Evolutionary conservation across 1,140 invertebrate species (phyloP).

Genomic region (Ditylenchus dipsaci): DNA sequence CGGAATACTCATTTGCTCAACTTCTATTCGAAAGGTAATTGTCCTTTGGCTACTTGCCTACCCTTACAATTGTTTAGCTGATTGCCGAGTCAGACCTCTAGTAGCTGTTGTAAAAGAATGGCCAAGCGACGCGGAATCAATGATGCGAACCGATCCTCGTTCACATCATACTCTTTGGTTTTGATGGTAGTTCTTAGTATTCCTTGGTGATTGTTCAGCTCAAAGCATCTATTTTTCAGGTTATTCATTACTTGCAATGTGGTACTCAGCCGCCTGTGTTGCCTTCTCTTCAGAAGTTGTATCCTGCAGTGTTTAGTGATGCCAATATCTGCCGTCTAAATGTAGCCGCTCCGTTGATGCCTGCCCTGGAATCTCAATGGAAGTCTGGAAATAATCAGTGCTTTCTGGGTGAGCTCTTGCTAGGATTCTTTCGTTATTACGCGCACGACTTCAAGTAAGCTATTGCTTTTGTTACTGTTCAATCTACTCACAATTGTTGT

Average conservation of each 20-base stretch:
- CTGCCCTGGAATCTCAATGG: conserved; percentile 1
- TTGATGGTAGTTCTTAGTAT: conserved; percentile 69
- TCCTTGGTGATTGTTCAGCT: neutral
- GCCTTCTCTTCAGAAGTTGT: conserved; percentile 75
- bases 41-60: neutral
- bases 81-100: conserved; percentile 85
- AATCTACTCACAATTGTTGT: neutral
- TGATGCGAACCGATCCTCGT: conserved; percentile 85
- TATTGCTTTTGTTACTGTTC: neutral
- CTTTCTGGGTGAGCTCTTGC: conserved; percentile 77
- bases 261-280: conserved; percentile 76
- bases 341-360: conserved; percentile 28
- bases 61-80: conserved; percentile 69
- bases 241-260: conserved; percentile 90
- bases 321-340: conserved; percentile 66
- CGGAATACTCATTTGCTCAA: conserved; percentile 87
- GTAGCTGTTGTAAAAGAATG: conserved; percentile 86
- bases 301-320: conserved; percentile 60
- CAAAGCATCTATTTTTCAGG: conserved; percentile 59
- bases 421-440: conserved; percentile 81
- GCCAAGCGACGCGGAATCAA: conserved; percentile 90
- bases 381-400: conserved; percentile 54
- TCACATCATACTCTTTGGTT: conserved; percentile 88
- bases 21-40: conserved; percentile 68
- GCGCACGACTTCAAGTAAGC: conserved; percentile 73